Conservation (phyloP, 2,113 vertebrate genomes). For the Gambusia affinis region DNA sequence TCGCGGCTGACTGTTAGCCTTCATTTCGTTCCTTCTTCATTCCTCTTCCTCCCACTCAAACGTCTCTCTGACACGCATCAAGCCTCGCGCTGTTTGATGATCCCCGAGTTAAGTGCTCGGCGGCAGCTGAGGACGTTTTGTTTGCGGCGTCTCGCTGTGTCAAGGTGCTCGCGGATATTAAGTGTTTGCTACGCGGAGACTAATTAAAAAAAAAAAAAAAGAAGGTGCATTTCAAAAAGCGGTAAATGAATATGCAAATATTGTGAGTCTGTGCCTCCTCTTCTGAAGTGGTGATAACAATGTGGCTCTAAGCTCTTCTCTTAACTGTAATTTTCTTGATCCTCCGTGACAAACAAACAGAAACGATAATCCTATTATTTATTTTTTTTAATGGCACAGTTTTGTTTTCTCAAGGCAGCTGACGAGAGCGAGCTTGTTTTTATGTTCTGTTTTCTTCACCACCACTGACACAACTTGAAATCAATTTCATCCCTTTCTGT, state of each 20-base stretch:
- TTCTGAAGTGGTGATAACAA: constrained; percentile 81
- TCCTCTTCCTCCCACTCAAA: constrained; percentile 70
- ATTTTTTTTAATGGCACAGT: constrained; percentile 78
- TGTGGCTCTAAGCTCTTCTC: constrained; percentile 81
- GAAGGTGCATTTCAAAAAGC: constrained; percentile 78
- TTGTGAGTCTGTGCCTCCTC: constrained; percentile 65
- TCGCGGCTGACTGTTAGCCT: constrained; percentile 58
- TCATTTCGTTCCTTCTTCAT: constrained; percentile 40
- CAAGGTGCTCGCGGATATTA: constrained; percentile 73
- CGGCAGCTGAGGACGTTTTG: constrained; percentile 38
- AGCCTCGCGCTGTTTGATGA: constrained; percentile 59
- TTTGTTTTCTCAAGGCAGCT: constrained; percentile 78
- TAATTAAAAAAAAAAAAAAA: constrained; percentile 71
- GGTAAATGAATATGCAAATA: constrained; percentile 83
- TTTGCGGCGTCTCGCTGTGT: constrained; percentile 52
- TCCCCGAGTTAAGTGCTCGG: constrained; percentile 41
- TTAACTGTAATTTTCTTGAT: constrained; percentile 83
- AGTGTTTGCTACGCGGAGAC: constrained; percentile 67
- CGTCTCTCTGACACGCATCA: constrained; percentile 59
- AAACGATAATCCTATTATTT: constrained; percentile 85
- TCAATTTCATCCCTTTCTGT: constrained; percentile 75
- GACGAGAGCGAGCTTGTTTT: constrained; percentile 57
- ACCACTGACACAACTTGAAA: constrained; percentile 75
- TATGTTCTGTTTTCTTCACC: constrained; percentile 50
- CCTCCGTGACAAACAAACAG: constrained; percentile 87